Evolutionary conservation across 2,888 invertebrate genomes (phyloP), one percentile per base, ranked within the genome.

Genomic region (Eupelmus urozonus): DNA sequence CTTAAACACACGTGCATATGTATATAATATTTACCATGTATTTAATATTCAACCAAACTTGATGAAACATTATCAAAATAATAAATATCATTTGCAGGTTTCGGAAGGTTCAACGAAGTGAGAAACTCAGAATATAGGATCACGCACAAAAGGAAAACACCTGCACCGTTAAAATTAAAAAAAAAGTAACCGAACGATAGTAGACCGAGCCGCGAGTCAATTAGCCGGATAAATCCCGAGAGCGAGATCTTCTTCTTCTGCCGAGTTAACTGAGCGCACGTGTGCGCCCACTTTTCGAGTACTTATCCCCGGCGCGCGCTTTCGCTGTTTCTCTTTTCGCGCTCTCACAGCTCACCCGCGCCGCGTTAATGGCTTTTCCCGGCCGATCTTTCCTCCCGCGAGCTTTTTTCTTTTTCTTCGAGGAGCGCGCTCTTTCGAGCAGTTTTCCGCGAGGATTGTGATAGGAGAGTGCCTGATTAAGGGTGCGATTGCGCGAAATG

Each of bases 221-320:
- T 77, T 77, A 77, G 71, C 29, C 29, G 70, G 71, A 66, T 66
- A 71, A 72, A 71, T 77, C 66, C 49, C 49, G 27, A 45, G 67
- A 20, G 75, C 29, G 49, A 65, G 20, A 66, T 69, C 76, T 62
- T 45, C 20, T 53, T 63, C 53, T 53, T 55, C 53, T 34, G 5
- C 23, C 25, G 29, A 1, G 16, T 49, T n/a, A n/a, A n/a, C n/a
- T 9, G 9, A 34, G 9, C 34, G 66, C 51, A 45, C 1, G 29
- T 49, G 34, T 34, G 34, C 34, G 25, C 16, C n/a, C 11, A 40
- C 57, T 57, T 45, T 5, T 25, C 20, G 45, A 42, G 45, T n/a
- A 65, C 67, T 53, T 59, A 67, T 71, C 62, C 66, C 20, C 42
- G 45, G 1, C 45, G 20, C 7, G n/a, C 40, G 25, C 49, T 25